phyloP scores from a whole-genome alignment of 2,888 invertebrate genomes.

The Anagyrus pseudococci region DNA sequence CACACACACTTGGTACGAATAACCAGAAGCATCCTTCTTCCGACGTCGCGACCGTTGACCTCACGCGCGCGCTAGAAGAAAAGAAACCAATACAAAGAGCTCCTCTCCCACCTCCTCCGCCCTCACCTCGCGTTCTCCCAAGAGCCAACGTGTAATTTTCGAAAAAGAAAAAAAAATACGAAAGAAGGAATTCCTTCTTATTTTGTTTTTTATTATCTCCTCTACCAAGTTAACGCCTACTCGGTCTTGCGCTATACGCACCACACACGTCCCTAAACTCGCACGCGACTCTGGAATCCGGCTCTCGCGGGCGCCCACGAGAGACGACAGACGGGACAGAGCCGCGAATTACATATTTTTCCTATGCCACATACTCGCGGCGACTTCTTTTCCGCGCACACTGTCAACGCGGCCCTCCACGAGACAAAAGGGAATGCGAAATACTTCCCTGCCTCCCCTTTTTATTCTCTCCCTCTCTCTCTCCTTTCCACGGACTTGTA shows the following conservation, averaged over 20 bases:
- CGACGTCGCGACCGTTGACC: slow-evolving; percentile 9
- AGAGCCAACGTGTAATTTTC: not conserved
- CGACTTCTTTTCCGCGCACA: too few species aligned
- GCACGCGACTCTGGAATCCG: too few species aligned
- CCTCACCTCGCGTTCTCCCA: too few species aligned
- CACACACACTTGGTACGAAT: too few species aligned
- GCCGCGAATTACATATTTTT: too few species aligned
- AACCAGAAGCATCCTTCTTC: too few species aligned
- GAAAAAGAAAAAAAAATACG: not conserved
- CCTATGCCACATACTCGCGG: too few species aligned
- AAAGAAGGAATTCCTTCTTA: not conserved
- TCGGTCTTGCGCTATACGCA: too few species aligned
- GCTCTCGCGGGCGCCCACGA: too few species aligned
- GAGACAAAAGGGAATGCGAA: slow-evolving; percentile 26
- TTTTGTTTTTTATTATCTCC: slow-evolving; percentile 20
- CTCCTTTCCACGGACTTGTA: not conserved
- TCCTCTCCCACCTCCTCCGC: too few species aligned
- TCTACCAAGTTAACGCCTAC: slow-evolving; percentile 19
- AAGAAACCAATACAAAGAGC: not conserved
- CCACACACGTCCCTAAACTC: not conserved
- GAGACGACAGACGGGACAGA: too few species aligned
- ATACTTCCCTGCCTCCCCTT: not conserved
- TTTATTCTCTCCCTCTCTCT: not conserved
- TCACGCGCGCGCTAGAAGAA: not conserved
- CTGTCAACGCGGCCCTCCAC: too few species aligned